Percentiles rank a stretch among this genome's conserved stretches.
These are phyloP conservation scores for Ectropis grisescens DNA, from an alignment of 1,140 invertebrate genomes.

Conservation along the genomic window DNA sequence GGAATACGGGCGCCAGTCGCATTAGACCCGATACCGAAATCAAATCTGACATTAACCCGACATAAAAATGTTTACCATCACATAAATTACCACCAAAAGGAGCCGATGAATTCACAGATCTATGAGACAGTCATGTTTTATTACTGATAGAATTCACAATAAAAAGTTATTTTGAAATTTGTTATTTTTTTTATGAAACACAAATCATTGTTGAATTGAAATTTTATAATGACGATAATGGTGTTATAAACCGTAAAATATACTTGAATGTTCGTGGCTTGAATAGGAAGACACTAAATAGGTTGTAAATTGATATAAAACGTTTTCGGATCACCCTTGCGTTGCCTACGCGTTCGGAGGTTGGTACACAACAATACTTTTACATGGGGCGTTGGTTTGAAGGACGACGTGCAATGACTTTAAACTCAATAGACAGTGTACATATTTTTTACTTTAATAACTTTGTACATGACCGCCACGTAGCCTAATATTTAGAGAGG, in stretches of 20 bases:
- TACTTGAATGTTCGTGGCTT: constrained; percentile 24
- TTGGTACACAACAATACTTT: constrained; percentile 36
- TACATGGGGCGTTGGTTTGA: constrained; percentile 32
- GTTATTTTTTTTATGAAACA: too few relatives aligned
- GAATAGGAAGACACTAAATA: constrained; percentile 29
- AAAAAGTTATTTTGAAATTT: too few relatives aligned
- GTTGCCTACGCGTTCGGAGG: constrained; percentile 35
- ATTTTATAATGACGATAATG: constrained; percentile 1
- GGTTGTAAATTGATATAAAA: constrained; percentile 60
- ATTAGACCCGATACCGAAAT: constrained; percentile 60
- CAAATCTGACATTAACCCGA: constrained; percentile 57
- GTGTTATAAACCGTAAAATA: constrained; percentile 22
- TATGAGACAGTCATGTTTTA: constrained; percentile 41
- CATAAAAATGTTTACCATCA: constrained; percentile 63
- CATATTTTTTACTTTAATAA: too few relatives aligned
- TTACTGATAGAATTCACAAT: constrained; percentile 42
- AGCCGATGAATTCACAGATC: constrained; percentile 54
- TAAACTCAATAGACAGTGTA: too few relatives aligned
- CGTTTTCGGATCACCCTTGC: constrained; percentile 50
- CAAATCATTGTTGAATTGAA: too few relatives aligned
- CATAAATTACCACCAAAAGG: constrained; percentile 61
- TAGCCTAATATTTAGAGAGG: too few relatives aligned
- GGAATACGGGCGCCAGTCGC: constrained; percentile 53
- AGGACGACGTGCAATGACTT: constrained; percentile 25
- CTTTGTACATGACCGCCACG: too few relatives aligned